Evolutionary conservation across 2,888 invertebrate genomes (phyloP).

Genomic region (Standfussiana lucernea): DNA sequence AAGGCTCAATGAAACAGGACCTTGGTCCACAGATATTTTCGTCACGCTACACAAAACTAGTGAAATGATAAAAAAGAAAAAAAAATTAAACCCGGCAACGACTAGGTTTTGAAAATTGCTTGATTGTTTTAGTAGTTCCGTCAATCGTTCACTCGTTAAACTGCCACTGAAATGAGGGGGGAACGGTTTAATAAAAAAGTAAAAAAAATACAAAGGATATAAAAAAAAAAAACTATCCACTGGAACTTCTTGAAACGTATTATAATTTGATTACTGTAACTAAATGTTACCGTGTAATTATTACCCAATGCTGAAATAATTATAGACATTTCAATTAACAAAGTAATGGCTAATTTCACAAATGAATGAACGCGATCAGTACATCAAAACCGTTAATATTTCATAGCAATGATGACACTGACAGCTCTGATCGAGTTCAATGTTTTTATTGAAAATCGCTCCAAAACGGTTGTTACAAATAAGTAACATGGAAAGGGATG

Average conservation of each 20-base stretch:
- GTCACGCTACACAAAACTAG: constrained; percentile 43
- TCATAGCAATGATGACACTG: too few relatives aligned
- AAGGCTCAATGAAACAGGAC: constrained; percentile 36
- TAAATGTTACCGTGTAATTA: too few relatives aligned
- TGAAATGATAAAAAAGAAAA: constrained; percentile 60
- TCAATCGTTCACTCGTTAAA: constrained; percentile 76
- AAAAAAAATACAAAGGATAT: neutral
- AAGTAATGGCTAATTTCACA: too few relatives aligned
- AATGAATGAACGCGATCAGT: too few relatives aligned
- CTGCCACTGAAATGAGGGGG: constrained; percentile 81
- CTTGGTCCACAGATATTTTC: constrained; percentile 50
- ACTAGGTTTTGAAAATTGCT: constrained; percentile 77
- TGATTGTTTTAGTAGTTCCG: constrained; percentile 74
- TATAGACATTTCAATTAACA: too few relatives aligned
- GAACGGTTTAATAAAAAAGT: constrained; percentile 23
- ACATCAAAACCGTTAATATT: too few relatives aligned
- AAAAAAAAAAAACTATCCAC: neutral
- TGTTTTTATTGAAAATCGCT: neutral
- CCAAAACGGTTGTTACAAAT: neutral
- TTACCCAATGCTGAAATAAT: too few relatives aligned
- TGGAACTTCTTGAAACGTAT: neutral
- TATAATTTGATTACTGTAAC: neutral
- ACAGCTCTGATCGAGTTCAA: neutral
- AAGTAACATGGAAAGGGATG: neutral
- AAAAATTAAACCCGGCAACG: constrained; percentile 78